A percentile compares a stretch with the other conserved stretches of the same genome.
Evolutionary conservation across 2,888 invertebrate genomes (phyloP).

Genomic region (Monochamus alternatus): DNA sequence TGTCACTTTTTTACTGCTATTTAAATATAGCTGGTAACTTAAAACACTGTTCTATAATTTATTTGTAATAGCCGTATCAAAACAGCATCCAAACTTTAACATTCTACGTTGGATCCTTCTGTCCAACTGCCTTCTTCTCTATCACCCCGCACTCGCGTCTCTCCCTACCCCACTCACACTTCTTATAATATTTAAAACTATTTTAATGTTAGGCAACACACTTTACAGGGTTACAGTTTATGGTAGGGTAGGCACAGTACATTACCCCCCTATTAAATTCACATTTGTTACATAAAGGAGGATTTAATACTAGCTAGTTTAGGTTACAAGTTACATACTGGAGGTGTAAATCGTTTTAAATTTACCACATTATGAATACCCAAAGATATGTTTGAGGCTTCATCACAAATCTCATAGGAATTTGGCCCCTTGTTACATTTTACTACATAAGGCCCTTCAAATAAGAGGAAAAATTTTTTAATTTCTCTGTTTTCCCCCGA

Average conservation of each 20-base stretch:
- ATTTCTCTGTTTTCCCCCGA: slow-evolving; percentile 29
- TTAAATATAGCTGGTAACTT: too few species aligned
- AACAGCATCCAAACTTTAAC: too few species aligned
- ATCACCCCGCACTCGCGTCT: too few species aligned
- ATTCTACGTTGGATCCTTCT: too few species aligned
- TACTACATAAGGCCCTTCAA: slow-evolving; percentile 27
- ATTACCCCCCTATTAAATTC: slow-evolving; percentile 15
- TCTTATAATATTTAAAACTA: too few species aligned
- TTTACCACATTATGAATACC: slow-evolving; percentile 20
- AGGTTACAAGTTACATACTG: background rate
- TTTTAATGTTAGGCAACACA: too few species aligned
- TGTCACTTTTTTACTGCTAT: too few species aligned
- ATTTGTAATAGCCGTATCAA: too few species aligned
- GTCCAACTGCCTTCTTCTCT: too few species aligned
- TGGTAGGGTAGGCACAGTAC: slow-evolving; percentile 14
- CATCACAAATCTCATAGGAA: slow-evolving; percentile 15
- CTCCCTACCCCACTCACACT: too few species aligned
- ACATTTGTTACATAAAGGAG: background rate
- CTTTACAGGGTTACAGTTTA: too few species aligned
- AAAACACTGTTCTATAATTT: too few species aligned
- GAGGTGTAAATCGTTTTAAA: slow-evolving; percentile 7
- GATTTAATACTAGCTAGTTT: slow-evolving; percentile 17
- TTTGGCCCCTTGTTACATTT: slow-evolving; percentile 1
- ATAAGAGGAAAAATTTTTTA: slow-evolving; percentile 41
- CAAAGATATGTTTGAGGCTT: slow-evolving; percentile 4